Evolutionary conservation across 1,140 invertebrate species (phyloP).

Genomic region (Maconellicoccus hirsutus): DNA sequence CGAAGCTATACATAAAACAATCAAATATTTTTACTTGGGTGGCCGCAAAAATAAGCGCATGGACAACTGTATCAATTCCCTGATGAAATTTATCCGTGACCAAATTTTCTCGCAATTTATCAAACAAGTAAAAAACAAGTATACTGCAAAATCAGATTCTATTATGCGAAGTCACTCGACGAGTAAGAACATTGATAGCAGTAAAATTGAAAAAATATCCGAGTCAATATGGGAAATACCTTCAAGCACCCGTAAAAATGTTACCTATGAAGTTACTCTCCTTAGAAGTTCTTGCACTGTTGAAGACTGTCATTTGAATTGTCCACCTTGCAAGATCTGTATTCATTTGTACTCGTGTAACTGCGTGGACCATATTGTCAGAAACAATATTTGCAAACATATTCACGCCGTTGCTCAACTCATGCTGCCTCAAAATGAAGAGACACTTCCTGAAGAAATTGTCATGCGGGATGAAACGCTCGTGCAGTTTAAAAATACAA

Average conservation of each 20-base stretch:
- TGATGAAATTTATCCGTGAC: neutral
- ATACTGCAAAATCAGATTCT: neutral
- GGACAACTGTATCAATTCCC: neutral
- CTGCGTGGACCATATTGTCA: no score
- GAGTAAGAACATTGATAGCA: neutral
- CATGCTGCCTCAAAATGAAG: no score
- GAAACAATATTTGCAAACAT: no score
- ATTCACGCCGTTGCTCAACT: no score
- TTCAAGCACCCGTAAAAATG: neutral
- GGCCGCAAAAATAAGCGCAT: slow-evolving; percentile 13
- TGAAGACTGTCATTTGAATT: no score
- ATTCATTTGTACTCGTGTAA: no score
- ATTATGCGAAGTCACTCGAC: neutral
- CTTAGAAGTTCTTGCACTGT: no score
- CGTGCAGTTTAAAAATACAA: no score
- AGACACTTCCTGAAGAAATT: no score
- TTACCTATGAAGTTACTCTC: no score
- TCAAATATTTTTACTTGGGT: slow-evolving; percentile 19
- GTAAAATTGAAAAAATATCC: neutral
- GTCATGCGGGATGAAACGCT: no score
- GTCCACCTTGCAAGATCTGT: no score
- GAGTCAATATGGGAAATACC: neutral
- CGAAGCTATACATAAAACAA: slow-evolving; percentile 4
- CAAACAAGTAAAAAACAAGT: neutral
- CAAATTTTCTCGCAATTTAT: neutral